Conservation (phyloP, 2,113 vertebrate species). For the Carassius auratus region DNA sequence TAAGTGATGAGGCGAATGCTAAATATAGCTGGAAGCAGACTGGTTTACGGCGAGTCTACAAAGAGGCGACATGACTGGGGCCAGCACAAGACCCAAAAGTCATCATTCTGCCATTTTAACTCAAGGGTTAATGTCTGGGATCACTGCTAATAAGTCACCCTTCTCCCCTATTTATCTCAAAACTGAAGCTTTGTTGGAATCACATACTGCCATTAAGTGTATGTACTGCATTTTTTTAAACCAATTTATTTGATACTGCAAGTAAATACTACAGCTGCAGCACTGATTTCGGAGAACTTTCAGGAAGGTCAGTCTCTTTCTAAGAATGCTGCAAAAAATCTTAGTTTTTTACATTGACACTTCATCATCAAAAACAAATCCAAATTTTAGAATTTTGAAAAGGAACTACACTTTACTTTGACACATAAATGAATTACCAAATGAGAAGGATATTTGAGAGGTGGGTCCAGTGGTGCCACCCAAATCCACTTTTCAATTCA, state of each 20-base stretch:
- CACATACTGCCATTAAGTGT: neutral
- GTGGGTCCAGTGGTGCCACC: neutral
- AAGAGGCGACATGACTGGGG: slow-evolving; percentile 63
- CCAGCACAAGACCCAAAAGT: slow-evolving; percentile 12
- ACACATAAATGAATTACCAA: neutral
- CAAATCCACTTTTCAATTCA: neutral
- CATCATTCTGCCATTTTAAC: slow-evolving; percentile 3
- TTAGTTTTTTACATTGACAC: neutral
- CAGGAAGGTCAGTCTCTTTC: neutral
- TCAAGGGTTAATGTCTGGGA: slow-evolving; percentile 4
- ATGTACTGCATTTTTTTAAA: no score
- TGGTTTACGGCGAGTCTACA: slow-evolving; percentile 14
- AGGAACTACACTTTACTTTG: neutral
- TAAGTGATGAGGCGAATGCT: slow-evolving; percentile 63
- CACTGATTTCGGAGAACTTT: neutral
- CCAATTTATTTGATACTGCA: neutral
- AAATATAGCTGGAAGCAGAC: slow-evolving; percentile 63
- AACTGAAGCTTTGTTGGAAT: neutral
- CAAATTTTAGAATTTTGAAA: neutral
- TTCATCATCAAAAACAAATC: neutral
- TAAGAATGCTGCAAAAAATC: neutral
- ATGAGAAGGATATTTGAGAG: neutral
- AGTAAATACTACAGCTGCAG: neutral
- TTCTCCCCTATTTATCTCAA: neutral
- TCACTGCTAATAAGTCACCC: slow-evolving; percentile 40